Evolutionary conservation across 2,797 vertebrate genomes (phyloP), one percentile per base, ranked within the genome.

Genomic region (Alca torda): DNA sequence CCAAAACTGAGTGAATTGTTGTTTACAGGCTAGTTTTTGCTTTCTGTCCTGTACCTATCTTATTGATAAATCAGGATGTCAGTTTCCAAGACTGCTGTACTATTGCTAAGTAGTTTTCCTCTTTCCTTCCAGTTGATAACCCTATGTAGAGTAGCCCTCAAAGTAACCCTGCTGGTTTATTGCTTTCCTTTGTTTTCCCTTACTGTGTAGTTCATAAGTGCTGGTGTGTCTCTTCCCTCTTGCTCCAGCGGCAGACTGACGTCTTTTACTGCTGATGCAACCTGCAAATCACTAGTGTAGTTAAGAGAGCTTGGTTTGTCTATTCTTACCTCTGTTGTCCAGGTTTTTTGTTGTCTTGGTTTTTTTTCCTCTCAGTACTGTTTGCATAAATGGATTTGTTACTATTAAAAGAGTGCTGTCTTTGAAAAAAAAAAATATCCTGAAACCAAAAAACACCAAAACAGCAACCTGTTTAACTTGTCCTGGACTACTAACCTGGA

Each of bases 231-330:
- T 77, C 51, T 94, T 61, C 87, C 67, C n/a, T 92, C 64, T 61
- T 45, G 9, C 87, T 93, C 83, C 85, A 51, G 69, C 10, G 2
- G 59, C 76, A 59, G 73, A 8, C 90, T 94, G 68, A 87, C 8
- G 3, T 82, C 85, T 63, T 3, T 25, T 19, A 11, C 90, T 87
- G 92, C 89, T 94, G 95, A 94, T 95, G 93, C 87, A 94, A 93
- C 92, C 51, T 23, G 45, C 67, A 67, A 16, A 17, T 60, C 39
- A 5, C 46, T 60, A 3, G 13, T 74, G 19, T 33, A 25, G 72
- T 69, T 56, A 51, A 41, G 67, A 46, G 69, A 83, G 76, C 73
- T 81, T 37, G 8, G 4, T 67, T 82, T 67, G 84, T 6, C 59
- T 77, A 1, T 43, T 0, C 64, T 72, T 78, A 17, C 28, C 45